Conservation (phyloP, 2,797 vertebrate genomes). For the Chelon labrosus region DNA sequence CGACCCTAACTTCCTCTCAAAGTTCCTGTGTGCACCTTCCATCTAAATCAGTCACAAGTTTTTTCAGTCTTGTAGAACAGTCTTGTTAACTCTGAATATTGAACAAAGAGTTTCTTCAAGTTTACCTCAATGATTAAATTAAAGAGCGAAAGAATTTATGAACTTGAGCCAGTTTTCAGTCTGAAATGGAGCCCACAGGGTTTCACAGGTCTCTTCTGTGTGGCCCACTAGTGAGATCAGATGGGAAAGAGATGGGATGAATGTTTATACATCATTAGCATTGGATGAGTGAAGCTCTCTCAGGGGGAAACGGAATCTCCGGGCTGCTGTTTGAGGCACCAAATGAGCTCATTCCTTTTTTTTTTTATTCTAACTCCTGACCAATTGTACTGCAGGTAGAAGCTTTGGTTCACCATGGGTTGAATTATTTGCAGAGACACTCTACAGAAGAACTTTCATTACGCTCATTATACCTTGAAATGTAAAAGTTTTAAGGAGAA, state of each 20-base stretch:
- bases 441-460: background rate
- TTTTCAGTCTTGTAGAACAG: no score
- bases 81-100: no score
- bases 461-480: background rate
- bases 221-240: conserved; percentile 36
- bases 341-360: conserved; percentile 29
- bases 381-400: conserved; percentile 32
- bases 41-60: background rate
- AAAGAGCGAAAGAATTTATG: background rate
- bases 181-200: background rate
- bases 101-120: no score
- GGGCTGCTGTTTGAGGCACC: conserved; percentile 48
- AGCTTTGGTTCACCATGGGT: conserved; percentile 21
- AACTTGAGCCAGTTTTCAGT: background rate
- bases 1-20: background rate
- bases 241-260: conserved; percentile 47
- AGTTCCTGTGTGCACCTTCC: background rate
- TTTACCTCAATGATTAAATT: background rate
- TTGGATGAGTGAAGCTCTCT: conserved; percentile 56
- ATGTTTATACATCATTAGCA: conserved; percentile 70
- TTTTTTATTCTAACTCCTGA: conserved; percentile 46
- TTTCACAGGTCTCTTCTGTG: conserved; percentile 44
- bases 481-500: background rate
- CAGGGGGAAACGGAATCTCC: conserved; percentile 51
- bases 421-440: conserved; percentile 13